Conservation (phyloP, 1,140 invertebrate species). For the Gonioctena quinquepunctata region DNA sequence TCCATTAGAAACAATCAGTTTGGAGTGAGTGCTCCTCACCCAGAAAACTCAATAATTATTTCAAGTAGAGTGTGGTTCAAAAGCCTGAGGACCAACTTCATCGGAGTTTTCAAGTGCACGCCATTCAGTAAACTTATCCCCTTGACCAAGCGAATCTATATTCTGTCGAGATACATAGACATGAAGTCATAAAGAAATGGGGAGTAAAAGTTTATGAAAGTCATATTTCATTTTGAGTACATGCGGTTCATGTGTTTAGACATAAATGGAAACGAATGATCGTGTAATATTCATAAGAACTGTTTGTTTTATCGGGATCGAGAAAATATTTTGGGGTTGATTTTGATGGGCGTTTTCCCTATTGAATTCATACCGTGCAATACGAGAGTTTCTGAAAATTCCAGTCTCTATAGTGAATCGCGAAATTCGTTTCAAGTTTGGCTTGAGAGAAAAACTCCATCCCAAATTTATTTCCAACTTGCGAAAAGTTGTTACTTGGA, state of each 20-base stretch:
- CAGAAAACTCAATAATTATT: neutral
- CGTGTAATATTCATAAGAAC: neutral
- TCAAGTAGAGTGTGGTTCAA: neutral
- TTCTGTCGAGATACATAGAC: neutral
- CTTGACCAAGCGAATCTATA: neutral
- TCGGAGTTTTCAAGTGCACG: neutral
- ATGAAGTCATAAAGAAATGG: neutral
- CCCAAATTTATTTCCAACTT: no score
- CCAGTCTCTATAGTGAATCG: no score
- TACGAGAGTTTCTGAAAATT: no score
- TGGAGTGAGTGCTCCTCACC: neutral
- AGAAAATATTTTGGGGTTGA: no score
- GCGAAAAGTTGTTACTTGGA: no score
- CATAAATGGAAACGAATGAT: neutral
- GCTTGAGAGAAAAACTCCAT: no score
- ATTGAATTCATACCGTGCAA: no score
- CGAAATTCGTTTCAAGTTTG: no score
- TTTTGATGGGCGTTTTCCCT: no score
- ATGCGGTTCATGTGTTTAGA: neutral
- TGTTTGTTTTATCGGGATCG: no score
- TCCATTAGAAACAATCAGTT: neutral
- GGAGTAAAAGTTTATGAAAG: neutral
- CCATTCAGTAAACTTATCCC: neutral
- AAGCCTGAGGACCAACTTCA: neutral
- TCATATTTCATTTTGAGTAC: neutral